Evolutionary conservation across 1,140 invertebrate species (phyloP).

Genomic region (Diorhabda elongata): DNA sequence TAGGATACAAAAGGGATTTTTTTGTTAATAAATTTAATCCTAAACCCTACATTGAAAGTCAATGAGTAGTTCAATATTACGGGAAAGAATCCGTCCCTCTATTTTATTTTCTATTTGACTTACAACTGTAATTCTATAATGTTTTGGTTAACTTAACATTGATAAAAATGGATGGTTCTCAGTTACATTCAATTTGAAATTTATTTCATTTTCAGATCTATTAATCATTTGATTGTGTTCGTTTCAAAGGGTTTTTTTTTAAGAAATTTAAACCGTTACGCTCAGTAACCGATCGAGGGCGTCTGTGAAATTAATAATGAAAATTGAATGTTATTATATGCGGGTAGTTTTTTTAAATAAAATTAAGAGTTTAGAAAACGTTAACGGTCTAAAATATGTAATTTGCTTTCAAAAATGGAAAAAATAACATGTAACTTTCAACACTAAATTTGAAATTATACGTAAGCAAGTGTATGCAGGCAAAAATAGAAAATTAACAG

Average conservation of each 20-base stretch:
- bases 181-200: constrained; percentile 13
- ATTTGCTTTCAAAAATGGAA: too few relatives aligned
- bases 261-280: constrained; percentile 23
- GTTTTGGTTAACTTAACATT: constrained; percentile 30
- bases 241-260: constrained; percentile 10
- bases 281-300: constrained; percentile 4
- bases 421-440: too few relatives aligned
- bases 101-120: constrained; percentile 20
- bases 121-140: constrained; percentile 29
- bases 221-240: constrained; percentile 21
- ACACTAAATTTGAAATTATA: too few relatives aligned
- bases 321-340: not conserved
- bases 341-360: not conserved
- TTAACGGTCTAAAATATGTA: too few relatives aligned
- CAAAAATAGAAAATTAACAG: too few relatives aligned
- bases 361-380: too few relatives aligned
- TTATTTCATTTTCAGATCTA: constrained; percentile 20
- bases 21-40: constrained; percentile 24
- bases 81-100: constrained; percentile 26
- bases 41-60: constrained; percentile 22
- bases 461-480: too few relatives aligned
- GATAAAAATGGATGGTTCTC: constrained; percentile 15
- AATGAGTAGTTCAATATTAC: constrained; percentile 27
- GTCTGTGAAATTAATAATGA: constrained; percentile 8
- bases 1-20: constrained; percentile 9